A percentile compares a stretch with the other conserved stretches of the same genome.
Evolutionary conservation across 1,140 invertebrate genomes (phyloP).

Genomic region (Drosophila bocki): DNA sequence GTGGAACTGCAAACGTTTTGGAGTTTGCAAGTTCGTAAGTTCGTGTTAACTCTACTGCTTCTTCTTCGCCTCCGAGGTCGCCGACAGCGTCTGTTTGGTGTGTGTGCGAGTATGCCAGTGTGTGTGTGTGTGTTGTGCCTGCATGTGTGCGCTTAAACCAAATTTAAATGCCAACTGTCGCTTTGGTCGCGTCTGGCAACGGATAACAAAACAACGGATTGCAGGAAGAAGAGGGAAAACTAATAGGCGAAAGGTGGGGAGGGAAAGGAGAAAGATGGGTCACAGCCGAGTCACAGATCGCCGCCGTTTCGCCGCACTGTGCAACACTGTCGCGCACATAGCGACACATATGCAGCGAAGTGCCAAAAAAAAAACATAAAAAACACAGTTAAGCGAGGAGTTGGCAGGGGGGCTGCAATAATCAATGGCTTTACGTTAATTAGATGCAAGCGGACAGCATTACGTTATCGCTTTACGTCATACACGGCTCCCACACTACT

Average conservation of each 20-base stretch:
- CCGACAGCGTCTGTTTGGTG: slow-evolving; percentile 62
- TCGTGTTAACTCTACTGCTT: slow-evolving; percentile 36
- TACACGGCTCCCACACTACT: slow-evolving; percentile 69
- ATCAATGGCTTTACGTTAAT: slow-evolving; percentile 76
- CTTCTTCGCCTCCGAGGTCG: slow-evolving; percentile 72
- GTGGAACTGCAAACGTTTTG: slow-evolving; percentile 7
- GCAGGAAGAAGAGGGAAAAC: slow-evolving; percentile 10
- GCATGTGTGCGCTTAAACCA: slow-evolving; percentile 40
- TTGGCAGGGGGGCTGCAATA: slow-evolving; percentile 21
- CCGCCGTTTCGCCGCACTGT: slow-evolving; percentile 29
- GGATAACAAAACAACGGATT: slow-evolving; percentile 41
- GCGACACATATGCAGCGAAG: slow-evolving; percentile 62
- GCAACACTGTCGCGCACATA: slow-evolving; percentile 51
- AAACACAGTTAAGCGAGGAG: background rate
- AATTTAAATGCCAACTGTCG: slow-evolving; percentile 77
- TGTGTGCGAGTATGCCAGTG: slow-evolving; percentile 20
- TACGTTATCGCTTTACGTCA: slow-evolving; percentile 72
- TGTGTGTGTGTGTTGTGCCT: slow-evolving; percentile 17
- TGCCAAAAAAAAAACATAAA: slow-evolving; percentile 51
- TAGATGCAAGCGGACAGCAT: slow-evolving; percentile 49
- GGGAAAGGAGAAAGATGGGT: slow-evolving; percentile 15
- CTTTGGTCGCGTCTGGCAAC: slow-evolving; percentile 64
- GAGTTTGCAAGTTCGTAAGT: slow-evolving; percentile 19
- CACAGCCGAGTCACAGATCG: slow-evolving; percentile 17
- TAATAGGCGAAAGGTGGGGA: slow-evolving; percentile 9